Conservation (phyloP, 2,113 vertebrate genomes). For the Delphinus delphis region DNA sequence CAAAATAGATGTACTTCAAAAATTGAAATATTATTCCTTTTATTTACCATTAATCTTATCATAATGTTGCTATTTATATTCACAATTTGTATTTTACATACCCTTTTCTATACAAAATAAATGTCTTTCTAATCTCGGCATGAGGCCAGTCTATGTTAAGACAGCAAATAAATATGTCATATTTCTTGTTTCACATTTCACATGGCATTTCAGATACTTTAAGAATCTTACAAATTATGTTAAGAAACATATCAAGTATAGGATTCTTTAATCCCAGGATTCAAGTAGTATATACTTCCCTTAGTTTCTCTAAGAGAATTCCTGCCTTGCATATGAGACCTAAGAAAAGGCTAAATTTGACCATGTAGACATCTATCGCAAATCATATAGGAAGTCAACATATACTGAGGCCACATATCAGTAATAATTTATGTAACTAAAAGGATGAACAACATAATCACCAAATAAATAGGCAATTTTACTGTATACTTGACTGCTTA, state of each 20-base stretch:
- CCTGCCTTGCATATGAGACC: not conserved
- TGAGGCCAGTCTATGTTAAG: not conserved
- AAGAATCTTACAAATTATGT: not conserved
- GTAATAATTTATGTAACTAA: not conserved
- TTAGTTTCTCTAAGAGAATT: not conserved
- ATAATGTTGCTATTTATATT: not conserved
- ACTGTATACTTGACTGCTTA: not conserved
- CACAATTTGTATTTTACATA: not conserved
- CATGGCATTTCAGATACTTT: not conserved
- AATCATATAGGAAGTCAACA: not conserved
- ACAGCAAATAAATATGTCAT: not conserved
- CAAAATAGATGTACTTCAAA: not conserved
- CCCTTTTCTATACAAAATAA: not conserved
- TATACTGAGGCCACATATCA: not conserved
- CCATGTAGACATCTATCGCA: not conserved
- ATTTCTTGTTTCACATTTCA: not conserved
- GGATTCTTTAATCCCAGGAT: not conserved
- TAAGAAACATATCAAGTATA: not conserved
- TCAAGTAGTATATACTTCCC: not conserved
- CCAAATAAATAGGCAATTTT: not conserved
- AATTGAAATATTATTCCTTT: not conserved
- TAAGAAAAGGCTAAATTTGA: not conserved
- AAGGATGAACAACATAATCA: not conserved
- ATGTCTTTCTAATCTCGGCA: not conserved
- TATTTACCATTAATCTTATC: not conserved